Base-by-base conservation (phyloP, 2,888 invertebrate genomes). In the Cordilura impudica region DNA sequence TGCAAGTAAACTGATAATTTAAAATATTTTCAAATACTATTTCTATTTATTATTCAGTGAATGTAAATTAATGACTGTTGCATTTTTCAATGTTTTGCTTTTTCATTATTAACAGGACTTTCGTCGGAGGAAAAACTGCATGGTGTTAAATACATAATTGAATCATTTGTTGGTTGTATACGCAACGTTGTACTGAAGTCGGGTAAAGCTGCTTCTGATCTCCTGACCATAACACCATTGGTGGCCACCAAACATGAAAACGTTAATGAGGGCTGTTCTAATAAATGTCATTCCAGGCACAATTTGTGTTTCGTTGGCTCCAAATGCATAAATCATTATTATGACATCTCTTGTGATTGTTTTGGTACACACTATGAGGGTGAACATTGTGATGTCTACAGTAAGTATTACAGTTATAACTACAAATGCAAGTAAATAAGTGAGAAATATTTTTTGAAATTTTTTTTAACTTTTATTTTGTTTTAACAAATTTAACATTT, bases 281-380 rank as follows among this genome's bases (percentile, higher is more conserved):
- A 97, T 89, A 95, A 95, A 87, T 96, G 96, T 87, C 92, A 92
- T 83, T 95, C 95, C 1, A 91, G 93, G 83, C 94, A 95, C 84
- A 96, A 97, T 89, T 92, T 96, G 7, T 98, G 98, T 89, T 96
- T 97, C 88, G 92, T 94, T 87, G 95, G 96, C 43, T 96, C 96
- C 29, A 93, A 93, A 79, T 98, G 98, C 88, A 94, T 98, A 78
- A 98, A 98, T 90, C 96, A 96, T 87, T 98, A 97, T 89, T 95
- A 96, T 84, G 94, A 94, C 73, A 93, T 96, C 77, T 94, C 95
- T 16, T 98, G 98, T 87, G 97, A 98, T 88, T 98, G 98, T 89
- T 98, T 97, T 86, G 97, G 96, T 19, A 97, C 97, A 1, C 92
- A 94, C 84, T 97, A 96, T 89, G 97, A 98, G 90, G 98, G 97